Base-by-base conservation (phyloP, 2,797 vertebrate species). In the Triplophysa bombifrons region DNA sequence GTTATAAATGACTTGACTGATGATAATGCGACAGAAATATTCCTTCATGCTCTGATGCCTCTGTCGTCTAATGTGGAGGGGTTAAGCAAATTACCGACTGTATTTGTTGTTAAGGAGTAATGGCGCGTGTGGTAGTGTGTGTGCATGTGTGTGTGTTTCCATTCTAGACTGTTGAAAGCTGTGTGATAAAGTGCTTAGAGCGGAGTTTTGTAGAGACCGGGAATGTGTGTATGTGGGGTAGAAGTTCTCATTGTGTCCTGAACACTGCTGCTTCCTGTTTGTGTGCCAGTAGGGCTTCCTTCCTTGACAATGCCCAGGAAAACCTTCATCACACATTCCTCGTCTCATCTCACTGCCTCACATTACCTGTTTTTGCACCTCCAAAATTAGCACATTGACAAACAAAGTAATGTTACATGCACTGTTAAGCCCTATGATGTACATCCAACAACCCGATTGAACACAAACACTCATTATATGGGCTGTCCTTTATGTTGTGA, bases 251-350 rank as follows among this genome's bases (percentile, higher is more conserved):
- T 91, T 92, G 89, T 92, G 87, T 90, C 87, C 90, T 78, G 83
- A 87, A 88, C 90, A 85, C 83, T 74, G 67, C 88, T 90, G 88
- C 86, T 92, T 92, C 88, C 90, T 94, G 91, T 92, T 92, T 91
- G 90, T 93, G 91, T 94, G 92, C 91, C 93, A 93, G 91, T 88
- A 86, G 86, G 63, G 89, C 90, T 92, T 93, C 91, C 91, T 94
- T 92, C 90, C 92, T 90, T 70, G 25, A 85, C 84, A 87, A 86
- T 91, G 90, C 92, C 91, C 91, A 91, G 93, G 91, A 93, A 93
- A 89, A 77, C 81, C 85, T 90, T 85, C 17, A 82, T 84, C 85
- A 88, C 89, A 90, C 90, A 88, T 90, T 91, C 90, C 90, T 88
- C 86, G 87, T 90, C 87, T 86, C 81, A 80, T 86, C 77, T 86